A percentile compares a stretch with the other conserved stretches of the same genome.
Conservation (phyloP, 2,113 vertebrate species). For the Mustela nigripes region DNA sequence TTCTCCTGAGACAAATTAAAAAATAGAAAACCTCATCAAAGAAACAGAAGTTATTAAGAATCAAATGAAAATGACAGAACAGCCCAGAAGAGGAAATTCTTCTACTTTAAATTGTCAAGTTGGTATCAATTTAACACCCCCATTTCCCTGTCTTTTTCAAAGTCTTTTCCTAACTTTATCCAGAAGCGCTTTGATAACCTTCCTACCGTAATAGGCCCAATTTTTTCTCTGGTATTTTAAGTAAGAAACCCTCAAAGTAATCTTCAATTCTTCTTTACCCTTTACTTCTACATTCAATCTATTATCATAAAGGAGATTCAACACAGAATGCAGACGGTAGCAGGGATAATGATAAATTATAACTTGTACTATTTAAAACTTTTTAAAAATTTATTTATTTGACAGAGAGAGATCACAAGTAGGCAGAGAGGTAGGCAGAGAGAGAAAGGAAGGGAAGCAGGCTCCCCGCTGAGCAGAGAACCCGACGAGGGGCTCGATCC, state of each 20-base stretch:
- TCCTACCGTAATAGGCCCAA: background rate
- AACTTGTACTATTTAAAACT: background rate
- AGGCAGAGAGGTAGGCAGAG: no score
- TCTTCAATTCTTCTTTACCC: background rate
- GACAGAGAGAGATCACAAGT: no score
- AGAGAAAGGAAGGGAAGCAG: no score
- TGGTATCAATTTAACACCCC: background rate
- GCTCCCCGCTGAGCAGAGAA: no score
- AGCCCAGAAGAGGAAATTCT: background rate
- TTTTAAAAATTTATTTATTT: background rate
- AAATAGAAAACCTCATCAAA: slow-evolving; percentile 37
- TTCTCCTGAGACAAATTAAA: slow-evolving; percentile 41
- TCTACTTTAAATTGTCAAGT: background rate
- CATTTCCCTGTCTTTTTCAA: slow-evolving; percentile 42
- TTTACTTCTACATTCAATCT: background rate
- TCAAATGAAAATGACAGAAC: slow-evolving; percentile 24
- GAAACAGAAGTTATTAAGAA: slow-evolving; percentile 34
- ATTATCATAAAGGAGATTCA: slow-evolving; percentile 16
- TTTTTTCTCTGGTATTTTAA: slow-evolving; percentile 44
- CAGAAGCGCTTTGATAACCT: background rate
- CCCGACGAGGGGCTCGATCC: no score
- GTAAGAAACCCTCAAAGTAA: slow-evolving; percentile 32
- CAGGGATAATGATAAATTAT: background rate
- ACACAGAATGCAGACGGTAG: background rate
- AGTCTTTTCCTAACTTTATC: slow-evolving; percentile 34